These are phyloP conservation scores for Phalloptychus januarius DNA, from an alignment of 2,797 vertebrate genomes.

Conservation along the genomic window DNA sequence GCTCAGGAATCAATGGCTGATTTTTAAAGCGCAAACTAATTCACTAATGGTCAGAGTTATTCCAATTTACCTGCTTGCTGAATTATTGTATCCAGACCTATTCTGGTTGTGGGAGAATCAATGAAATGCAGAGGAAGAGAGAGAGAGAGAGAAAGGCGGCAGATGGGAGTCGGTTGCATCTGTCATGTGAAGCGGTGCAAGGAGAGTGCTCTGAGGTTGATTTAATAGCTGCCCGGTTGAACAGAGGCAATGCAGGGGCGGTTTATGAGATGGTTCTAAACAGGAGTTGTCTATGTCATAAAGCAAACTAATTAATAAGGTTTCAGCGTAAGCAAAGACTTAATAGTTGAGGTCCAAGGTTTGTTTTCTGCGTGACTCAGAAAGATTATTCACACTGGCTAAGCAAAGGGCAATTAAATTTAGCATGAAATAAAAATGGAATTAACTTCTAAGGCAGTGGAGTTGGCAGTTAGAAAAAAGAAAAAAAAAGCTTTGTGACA, in stretches of 20 bases:
- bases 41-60: slow-evolving; percentile 86
- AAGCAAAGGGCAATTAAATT: slow-evolving; percentile 60
- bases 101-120: slow-evolving; percentile 63
- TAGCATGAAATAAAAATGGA: slow-evolving; percentile 57
- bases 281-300: slow-evolving; percentile 61
- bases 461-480: slow-evolving; percentile 22
- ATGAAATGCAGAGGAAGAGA: slow-evolving; percentile 45
- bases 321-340: slow-evolving; percentile 49
- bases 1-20: slow-evolving; percentile 79
- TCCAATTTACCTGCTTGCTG: slow-evolving; percentile 81
- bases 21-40: slow-evolving; percentile 85
- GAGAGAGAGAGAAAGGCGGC: slow-evolving; percentile 18
- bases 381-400: slow-evolving; percentile 55
- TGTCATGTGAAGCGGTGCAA: slow-evolving; percentile 59
- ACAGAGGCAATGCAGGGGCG: slow-evolving; percentile 45
- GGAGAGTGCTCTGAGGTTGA: slow-evolving; percentile 54
- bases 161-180: slow-evolving; percentile 49
- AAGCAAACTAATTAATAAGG: slow-evolving; percentile 80
- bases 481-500: slow-evolving; percentile 4
- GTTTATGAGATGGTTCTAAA: slow-evolving; percentile 65
- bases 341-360: slow-evolving; percentile 42
- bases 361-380: slow-evolving; percentile 40
- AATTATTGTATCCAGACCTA: slow-evolving; percentile 78
- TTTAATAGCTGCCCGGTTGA: slow-evolving; percentile 66
- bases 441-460: slow-evolving; percentile 36